Evolutionary conservation across 2,113 vertebrate genomes (phyloP), one percentile per base, ranked within the genome.

Genomic region (Merops nubicus): DNA sequence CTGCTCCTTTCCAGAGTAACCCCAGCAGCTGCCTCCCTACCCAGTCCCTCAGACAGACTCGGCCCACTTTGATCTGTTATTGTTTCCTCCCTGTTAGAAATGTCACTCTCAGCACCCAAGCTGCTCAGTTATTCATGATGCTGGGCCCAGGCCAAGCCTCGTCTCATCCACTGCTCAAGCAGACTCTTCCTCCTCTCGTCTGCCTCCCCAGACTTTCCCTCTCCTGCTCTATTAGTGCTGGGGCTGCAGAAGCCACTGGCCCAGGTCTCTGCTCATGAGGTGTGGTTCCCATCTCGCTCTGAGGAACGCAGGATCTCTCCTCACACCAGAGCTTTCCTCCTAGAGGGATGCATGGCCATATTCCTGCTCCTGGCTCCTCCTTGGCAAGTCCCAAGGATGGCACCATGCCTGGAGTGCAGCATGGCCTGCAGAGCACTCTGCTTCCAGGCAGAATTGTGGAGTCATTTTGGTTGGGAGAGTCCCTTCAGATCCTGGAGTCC

Each of bases 361-460:
- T 6, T 72, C 31, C 43, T 31, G 47, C 54, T 54, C n/a, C 47
- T 2, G 8, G 38, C 11, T 20, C 15, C 80, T 43, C 22, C 4
- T 1, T 5, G 53, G 15, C 2, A 28, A 13, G 64, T 19, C 72
- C 79, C 2, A 1, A 42, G 14, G 31, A 36, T 1, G 18, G 28
- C 64, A 70, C 34, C 5, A 1, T 11, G 48, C 42, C 72, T 2
- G 11, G 8, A n/a, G 47, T 1, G 1, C 76, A 48, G 59, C 68
- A 12, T 34, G 5, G 21, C 34, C 29, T 1, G 1, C 43, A 5
- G 45, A 60, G 47, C 0, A 8, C 60, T 53, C 38, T 9, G 0
- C 3, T 7, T 21, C 68, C 78, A n/a, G 3, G 7, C 12, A 54
- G 51, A 54, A 29, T 54, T 28, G 31, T 12, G 31, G 28, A 31